Conservation (phyloP, 53 echinoderm and acorn worm genomes). For the Mesocentrotus franciscanus region DNA sequence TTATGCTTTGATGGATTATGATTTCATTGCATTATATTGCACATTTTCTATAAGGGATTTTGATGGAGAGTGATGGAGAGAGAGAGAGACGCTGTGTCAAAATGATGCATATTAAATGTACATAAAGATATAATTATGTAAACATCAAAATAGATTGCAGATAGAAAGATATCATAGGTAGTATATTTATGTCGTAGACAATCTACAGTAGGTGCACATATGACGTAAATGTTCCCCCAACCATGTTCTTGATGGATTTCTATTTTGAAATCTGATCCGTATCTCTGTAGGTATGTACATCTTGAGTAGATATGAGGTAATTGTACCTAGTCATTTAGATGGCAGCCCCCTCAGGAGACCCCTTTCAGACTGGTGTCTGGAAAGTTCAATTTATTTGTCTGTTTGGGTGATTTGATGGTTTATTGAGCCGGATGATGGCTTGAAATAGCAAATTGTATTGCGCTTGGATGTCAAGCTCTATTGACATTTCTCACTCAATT, state of each 20-base stretch:
- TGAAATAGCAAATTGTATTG: constrained; percentile 9
- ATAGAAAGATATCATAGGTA: too few relatives aligned
- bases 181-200: too few relatives aligned
- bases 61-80: too few relatives aligned
- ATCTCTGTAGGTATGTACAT: neutral
- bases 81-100: too few relatives aligned
- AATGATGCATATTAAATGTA: too few relatives aligned
- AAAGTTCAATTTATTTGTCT: constrained; percentile 55
- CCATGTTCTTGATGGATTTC: neutral
- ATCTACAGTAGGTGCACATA: neutral
- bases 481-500: constrained; percentile 52
- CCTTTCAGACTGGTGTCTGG: neutral
- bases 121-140: too few relatives aligned
- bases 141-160: too few relatives aligned
- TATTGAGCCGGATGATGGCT: constrained; percentile 32
- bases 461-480: constrained; percentile 7
- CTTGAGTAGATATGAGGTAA: constrained; percentile 36
- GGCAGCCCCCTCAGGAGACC: neutral
- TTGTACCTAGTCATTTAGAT: constrained; percentile 31
- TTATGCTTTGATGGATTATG: too few relatives aligned
- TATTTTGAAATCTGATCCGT: neutral
- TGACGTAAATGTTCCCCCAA: neutral
- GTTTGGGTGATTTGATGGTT: constrained; percentile 48
- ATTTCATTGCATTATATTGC: too few relatives aligned
- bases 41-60: too few relatives aligned